phyloP scores from a whole-genome alignment of 2,797 vertebrate genomes.

The Eleutherodactylus coqui region DNA sequence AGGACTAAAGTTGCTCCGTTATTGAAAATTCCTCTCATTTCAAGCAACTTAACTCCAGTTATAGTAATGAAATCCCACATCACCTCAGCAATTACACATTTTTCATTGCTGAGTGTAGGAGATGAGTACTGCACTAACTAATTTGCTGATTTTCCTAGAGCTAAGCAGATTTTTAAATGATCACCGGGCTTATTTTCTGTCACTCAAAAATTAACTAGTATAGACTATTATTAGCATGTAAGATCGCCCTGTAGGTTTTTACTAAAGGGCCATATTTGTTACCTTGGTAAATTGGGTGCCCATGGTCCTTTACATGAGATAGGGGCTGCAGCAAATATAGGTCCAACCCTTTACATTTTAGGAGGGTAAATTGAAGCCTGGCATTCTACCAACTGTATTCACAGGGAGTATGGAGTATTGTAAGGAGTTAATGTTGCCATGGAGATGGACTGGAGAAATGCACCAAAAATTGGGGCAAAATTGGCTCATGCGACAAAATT shows the following conservation, averaged over 20 bases:
- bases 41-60: conserved; percentile 67
- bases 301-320: background rate
- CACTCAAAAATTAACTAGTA: conserved; percentile 72
- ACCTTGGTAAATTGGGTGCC: background rate
- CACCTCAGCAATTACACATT: conserved; percentile 70
- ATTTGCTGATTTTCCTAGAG: conserved; percentile 70
- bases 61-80: conserved; percentile 72
- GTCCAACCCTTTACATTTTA: background rate
- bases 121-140: conserved; percentile 66
- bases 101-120: conserved; percentile 68
- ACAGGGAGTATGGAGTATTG: too few species aligned
- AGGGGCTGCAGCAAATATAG: background rate
- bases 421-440: too few species aligned
- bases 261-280: background rate
- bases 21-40: conserved; percentile 62
- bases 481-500: too few species aligned
- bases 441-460: too few species aligned
- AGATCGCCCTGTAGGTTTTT: background rate
- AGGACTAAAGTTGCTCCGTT: conserved; percentile 43
- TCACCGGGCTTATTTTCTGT: conserved; percentile 71
- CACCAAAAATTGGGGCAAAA: too few species aligned
- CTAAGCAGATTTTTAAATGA: conserved; percentile 75
- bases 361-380: too few species aligned
- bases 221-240: background rate
- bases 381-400: too few species aligned